These are phyloP conservation scores for Trichonephila clavipes DNA, from an alignment of 1,140 invertebrate species.

Conservation along the genomic window DNA sequence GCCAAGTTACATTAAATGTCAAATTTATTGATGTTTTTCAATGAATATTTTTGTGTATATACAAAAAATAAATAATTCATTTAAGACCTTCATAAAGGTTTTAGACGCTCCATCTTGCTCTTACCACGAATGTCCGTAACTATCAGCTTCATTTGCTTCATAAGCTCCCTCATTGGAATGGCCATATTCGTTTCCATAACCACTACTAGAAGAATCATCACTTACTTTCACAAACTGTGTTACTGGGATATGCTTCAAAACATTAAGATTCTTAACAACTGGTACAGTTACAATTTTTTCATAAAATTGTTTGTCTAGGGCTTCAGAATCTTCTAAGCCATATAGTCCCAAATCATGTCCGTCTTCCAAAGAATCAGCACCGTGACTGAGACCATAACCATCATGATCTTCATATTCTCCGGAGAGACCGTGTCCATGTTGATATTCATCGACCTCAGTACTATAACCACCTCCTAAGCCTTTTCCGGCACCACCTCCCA, in stretches of 20 bases:
- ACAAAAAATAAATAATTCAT: slow-evolving; percentile 5
- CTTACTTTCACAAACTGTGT: slow-evolving; percentile 46
- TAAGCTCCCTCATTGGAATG: slow-evolving; percentile 2
- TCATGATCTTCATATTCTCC: slow-evolving; percentile 20
- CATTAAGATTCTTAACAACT: background rate
- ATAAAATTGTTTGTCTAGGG: slow-evolving; percentile 23
- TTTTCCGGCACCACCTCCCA: slow-evolving; percentile 3
- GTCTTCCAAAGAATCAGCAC: slow-evolving; percentile 49
- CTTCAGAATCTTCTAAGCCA: slow-evolving; percentile 3
- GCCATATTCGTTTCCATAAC: slow-evolving; percentile 8
- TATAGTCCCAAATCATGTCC: background rate
- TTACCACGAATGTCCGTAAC: slow-evolving; percentile 14
- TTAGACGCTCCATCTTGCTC: background rate
- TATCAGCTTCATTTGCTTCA: slow-evolving; percentile 22
- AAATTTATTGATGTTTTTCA: background rate
- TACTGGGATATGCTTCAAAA: slow-evolving; percentile 43
- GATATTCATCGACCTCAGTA: slow-evolving; percentile 1
- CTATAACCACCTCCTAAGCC: slow-evolving; percentile 45
- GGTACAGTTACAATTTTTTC: slow-evolving; percentile 59
- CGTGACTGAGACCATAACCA: slow-evolving; percentile 24
- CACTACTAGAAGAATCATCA: slow-evolving; percentile 50
- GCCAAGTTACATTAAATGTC: background rate
- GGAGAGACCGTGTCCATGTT: slow-evolving; percentile 17
- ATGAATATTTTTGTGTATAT: background rate
- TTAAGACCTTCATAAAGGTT: background rate